phyloP scores from a whole-genome alignment of 2,113 vertebrate species.

The Takifugu flavidus region DNA sequence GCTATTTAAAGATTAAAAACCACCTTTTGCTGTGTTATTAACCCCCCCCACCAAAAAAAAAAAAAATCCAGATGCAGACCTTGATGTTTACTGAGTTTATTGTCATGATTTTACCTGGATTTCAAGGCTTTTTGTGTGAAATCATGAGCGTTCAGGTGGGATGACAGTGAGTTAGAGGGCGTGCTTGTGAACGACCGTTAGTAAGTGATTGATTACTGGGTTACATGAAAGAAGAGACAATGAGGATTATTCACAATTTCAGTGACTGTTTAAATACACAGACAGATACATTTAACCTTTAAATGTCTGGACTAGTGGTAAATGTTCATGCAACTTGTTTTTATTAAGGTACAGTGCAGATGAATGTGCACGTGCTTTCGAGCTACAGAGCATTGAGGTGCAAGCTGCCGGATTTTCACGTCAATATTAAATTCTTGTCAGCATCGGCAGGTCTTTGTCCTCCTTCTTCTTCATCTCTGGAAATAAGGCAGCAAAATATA shows the following conservation, averaged over 20 bases:
- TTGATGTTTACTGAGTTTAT: background rate
- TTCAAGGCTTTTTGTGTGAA: background rate
- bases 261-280: conserved; percentile 38
- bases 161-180: conserved; percentile 23
- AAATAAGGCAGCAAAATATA: conserved; percentile 73
- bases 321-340: conserved; percentile 46
- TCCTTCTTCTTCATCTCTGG: conserved; percentile 74
- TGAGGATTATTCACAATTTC: conserved; percentile 51
- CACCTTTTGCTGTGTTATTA: too few relatives aligned
- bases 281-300: conserved; percentile 36
- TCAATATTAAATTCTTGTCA: conserved; percentile 58
- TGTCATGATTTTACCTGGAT: conserved; percentile 1
- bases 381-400: conserved; percentile 24
- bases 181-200: conserved; percentile 54
- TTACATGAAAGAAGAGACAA: conserved; percentile 60
- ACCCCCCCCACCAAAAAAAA: background rate
- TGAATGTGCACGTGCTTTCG: conserved; percentile 24
- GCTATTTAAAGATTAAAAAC: background rate
- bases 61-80: conserved; percentile 3
- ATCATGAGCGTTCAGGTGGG: conserved; percentile 8
- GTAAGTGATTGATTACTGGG: conserved; percentile 26
- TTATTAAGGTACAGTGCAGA: conserved; percentile 50
- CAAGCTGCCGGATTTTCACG: conserved; percentile 30
- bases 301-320: conserved; percentile 7
- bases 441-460: conserved; percentile 52